A percentile compares a stretch with the other conserved stretches of the same genome.
phyloP scores from a whole-genome alignment of 2,113 vertebrate species.

The Nasalis larvatus region DNA sequence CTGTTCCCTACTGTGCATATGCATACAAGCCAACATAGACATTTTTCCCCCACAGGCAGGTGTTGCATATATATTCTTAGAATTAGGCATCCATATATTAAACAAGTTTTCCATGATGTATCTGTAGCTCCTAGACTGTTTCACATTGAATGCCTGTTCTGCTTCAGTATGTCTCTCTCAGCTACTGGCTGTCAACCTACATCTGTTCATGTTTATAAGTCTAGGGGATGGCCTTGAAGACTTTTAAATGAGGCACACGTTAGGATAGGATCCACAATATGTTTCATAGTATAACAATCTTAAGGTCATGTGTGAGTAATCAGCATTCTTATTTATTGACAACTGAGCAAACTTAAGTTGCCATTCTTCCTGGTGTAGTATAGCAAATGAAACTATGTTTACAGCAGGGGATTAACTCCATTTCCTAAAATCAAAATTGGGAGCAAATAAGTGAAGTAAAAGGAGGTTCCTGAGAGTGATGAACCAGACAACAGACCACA shows the following conservation, averaged over 20 bases:
- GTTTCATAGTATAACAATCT: background rate
- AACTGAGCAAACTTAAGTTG: background rate
- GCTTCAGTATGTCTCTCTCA: background rate
- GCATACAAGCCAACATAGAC: background rate
- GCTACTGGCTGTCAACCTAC: background rate
- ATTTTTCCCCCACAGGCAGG: background rate
- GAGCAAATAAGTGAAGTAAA: background rate
- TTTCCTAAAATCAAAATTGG: background rate
- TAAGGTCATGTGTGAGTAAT: background rate
- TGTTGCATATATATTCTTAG: background rate
- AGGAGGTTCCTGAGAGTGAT: background rate
- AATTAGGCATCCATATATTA: background rate
- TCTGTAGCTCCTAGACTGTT: background rate
- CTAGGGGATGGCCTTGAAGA: background rate
- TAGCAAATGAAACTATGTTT: background rate
- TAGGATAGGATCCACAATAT: background rate
- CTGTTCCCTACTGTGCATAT: background rate
- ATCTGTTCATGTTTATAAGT: background rate
- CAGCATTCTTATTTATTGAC: background rate
- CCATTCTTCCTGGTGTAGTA: background rate
- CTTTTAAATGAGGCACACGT: background rate
- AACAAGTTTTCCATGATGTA: background rate
- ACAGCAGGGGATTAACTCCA: background rate
- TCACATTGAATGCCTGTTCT: background rate
- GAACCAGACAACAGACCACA: background rate